Evolutionary conservation across 2,113 vertebrate species (phyloP).

Genomic region (Elgaria multicarinata): DNA sequence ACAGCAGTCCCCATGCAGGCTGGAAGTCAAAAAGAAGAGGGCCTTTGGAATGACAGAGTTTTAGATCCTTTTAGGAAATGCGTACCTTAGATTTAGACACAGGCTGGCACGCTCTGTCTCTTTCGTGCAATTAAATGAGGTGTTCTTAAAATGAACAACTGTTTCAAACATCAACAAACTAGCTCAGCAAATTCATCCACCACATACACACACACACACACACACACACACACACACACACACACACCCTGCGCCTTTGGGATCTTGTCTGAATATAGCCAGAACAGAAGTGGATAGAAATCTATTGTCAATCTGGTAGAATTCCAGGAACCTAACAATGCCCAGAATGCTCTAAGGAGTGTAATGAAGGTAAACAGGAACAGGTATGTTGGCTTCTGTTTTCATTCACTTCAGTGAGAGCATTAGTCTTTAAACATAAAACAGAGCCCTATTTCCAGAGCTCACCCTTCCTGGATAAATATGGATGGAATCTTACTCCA

Average conservation of each 20-base stretch:
- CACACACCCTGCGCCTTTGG: conserved; percentile 52
- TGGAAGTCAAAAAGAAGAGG: conserved; percentile 78
- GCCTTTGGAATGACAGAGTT: conserved; percentile 80
- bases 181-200: conserved; percentile 73
- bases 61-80: conserved; percentile 74
- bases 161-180: conserved; percentile 71
- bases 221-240: conserved; percentile 43
- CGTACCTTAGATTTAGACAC: conserved; percentile 76
- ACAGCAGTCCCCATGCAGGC: conserved; percentile 76
- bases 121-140: conserved; percentile 75
- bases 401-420: conserved; percentile 44
- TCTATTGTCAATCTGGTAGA: conserved; percentile 67
- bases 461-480: not conserved
- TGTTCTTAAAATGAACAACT: conserved; percentile 76
- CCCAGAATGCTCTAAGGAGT: conserved; percentile 67
- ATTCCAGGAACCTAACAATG: conserved; percentile 68
- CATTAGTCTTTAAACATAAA: conserved; percentile 59
- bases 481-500: not conserved
- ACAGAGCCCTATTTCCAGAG: conserved; percentile 43
- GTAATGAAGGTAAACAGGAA: conserved; percentile 58
- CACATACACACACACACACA: conserved; percentile 46
- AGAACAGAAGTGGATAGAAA: conserved; percentile 65
- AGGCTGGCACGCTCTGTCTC: conserved; percentile 73
- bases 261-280: conserved; percentile 58
- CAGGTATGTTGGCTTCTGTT: conserved; percentile 70